Percentiles rank a stretch among this genome's conserved stretches.
Evolutionary conservation across 1,140 invertebrate species (phyloP).

Genomic region (Neodiprion lecontei): DNA sequence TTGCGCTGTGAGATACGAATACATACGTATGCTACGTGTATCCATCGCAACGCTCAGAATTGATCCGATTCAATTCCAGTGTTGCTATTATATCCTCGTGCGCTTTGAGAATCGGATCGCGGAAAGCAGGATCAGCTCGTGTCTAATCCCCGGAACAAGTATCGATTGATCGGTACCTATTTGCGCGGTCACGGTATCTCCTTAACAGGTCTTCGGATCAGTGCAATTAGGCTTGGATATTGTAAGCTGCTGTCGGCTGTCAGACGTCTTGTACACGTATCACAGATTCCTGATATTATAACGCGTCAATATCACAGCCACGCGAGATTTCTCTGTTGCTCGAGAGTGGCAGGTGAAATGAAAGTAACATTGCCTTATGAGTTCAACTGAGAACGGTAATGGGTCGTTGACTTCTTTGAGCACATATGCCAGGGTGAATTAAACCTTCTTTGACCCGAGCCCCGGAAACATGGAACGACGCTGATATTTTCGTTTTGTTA

Average conservation of each 20-base stretch:
- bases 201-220: conserved; percentile 2
- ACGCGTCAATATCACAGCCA: background rate
- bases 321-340: background rate
- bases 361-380: background rate
- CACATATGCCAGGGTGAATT: no score
- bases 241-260: background rate
- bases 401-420: background rate
- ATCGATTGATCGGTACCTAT: background rate
- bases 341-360: conserved; percentile 1
- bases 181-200: background rate
- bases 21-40: no score
- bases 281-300: background rate
- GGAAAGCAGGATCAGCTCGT: background rate
- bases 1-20: no score
- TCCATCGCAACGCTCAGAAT: no score
- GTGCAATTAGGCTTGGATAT: background rate
- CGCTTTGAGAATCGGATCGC: background rate
- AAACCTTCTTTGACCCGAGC: no score
- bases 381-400: background rate
- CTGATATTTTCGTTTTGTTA: no score
- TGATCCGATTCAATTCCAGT: no score
- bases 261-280: background rate
- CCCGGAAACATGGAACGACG: no score
- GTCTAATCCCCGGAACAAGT: background rate
- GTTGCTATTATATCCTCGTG: no score